phyloP scores from a whole-genome alignment of 2,888 invertebrate species.

The Corythucha ciliata region DNA sequence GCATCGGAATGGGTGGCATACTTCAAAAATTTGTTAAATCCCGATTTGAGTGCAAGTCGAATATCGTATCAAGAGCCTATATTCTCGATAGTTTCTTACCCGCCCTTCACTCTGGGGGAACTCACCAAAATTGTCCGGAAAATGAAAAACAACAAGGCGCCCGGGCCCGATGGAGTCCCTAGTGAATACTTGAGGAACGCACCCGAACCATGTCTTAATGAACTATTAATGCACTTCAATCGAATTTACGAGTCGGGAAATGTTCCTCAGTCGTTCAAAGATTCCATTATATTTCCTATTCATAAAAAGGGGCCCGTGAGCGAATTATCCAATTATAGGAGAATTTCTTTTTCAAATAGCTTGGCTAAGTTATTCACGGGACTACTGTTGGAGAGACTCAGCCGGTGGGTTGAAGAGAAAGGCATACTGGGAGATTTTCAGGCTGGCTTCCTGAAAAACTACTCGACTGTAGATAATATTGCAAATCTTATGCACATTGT shows the following conservation, averaged over 20 bases:
- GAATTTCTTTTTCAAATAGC: background rate
- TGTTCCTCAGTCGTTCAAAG: background rate
- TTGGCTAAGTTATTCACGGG: background rate
- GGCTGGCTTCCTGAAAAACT: slow-evolving; percentile 1
- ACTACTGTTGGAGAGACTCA: background rate
- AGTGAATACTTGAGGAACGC: background rate
- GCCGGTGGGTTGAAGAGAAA: slow-evolving; percentile 1
- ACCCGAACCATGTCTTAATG: background rate
- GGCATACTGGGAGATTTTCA: background rate
- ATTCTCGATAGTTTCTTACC: too few relatives aligned
- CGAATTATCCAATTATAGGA: too few relatives aligned
- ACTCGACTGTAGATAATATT: too few relatives aligned
- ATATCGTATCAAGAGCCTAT: background rate
- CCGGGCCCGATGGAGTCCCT: background rate
- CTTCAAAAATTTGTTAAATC: background rate
- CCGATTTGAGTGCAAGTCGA: background rate
- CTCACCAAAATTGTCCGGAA: too few relatives aligned
- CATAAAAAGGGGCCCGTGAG: background rate
- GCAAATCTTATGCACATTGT: too few relatives aligned
- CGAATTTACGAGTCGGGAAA: background rate
- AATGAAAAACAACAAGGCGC: background rate
- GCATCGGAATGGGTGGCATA: slow-evolving; percentile 5
- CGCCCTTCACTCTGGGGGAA: too few relatives aligned
- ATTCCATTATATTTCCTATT: background rate
- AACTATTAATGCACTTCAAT: background rate